These are phyloP conservation scores for Myathropa florea DNA, from an alignment of 2,888 invertebrate species.

Conservation along the genomic window DNA sequence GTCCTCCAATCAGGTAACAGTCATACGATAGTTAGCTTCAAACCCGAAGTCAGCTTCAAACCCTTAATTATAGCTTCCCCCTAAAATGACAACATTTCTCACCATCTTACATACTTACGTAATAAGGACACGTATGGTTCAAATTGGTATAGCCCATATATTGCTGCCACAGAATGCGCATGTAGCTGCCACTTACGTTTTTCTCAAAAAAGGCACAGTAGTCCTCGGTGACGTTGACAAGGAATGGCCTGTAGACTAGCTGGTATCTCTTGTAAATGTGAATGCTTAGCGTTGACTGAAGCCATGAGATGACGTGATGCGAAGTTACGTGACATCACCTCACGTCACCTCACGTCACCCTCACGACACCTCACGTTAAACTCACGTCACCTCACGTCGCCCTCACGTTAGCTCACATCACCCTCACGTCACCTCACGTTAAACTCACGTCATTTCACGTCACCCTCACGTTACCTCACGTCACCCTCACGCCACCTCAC, in stretches of 20 bases:
- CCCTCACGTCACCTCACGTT: too few relatives aligned
- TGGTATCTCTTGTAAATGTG: neutral
- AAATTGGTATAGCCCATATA: neutral
- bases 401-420: too few relatives aligned
- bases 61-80: neutral
- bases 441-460: too few relatives aligned
- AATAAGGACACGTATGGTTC: constrained; percentile 6
- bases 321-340: too few relatives aligned
- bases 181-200: neutral
- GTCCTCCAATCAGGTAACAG: neutral
- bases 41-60: neutral
- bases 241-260: neutral
- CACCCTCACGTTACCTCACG: too few relatives aligned
- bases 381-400: too few relatives aligned
- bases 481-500: too few relatives aligned
- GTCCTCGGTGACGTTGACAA: constrained; percentile 8
- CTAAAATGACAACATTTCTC: neutral
- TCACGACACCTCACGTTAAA: too few relatives aligned
- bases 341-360: too few relatives aligned
- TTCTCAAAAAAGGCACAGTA: neutral
- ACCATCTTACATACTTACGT: neutral
- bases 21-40: neutral
- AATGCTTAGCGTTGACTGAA: too few relatives aligned
- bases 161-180: neutral
- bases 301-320: too few relatives aligned